Percentiles rank a stretch among this genome's conserved stretches.
phyloP scores from a whole-genome alignment of 2,888 invertebrate species.

The Agrilus biguttatus region DNA sequence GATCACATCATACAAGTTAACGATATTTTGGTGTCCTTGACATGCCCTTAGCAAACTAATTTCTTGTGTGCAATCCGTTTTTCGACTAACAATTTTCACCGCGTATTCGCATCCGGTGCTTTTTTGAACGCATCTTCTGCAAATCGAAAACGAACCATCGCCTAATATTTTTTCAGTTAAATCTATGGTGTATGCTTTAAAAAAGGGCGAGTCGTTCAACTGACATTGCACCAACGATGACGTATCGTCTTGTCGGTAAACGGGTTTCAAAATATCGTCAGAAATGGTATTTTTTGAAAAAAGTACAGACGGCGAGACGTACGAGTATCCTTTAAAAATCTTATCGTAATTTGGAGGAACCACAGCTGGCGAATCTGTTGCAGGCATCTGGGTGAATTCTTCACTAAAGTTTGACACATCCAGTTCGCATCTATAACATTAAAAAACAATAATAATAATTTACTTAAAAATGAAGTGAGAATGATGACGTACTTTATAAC shows the following conservation, averaged over 20 bases:
- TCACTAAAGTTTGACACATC: conserved; percentile 95
- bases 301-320: conserved; percentile 82
- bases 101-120: conserved; percentile 64
- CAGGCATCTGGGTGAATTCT: conserved; percentile 87
- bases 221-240: conserved; percentile 20
- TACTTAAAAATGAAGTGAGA: background rate
- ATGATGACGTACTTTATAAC: conserved; percentile 38
- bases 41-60: conserved; percentile 65
- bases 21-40: conserved; percentile 80
- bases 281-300: conserved; percentile 68
- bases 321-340: conserved; percentile 87
- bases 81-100: conserved; percentile 69
- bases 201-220: conserved; percentile 60
- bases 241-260: conserved; percentile 33
- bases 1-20: conserved; percentile 69
- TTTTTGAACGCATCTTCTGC: conserved; percentile 63
- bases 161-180: conserved; percentile 57
- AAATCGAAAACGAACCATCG: conserved; percentile 81
- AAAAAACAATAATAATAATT: conserved; percentile 3
- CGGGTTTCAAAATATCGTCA: conserved; percentile 52
- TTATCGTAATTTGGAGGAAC: conserved; percentile 75
- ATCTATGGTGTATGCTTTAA: conserved; percentile 68
- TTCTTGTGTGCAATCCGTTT: conserved; percentile 56
- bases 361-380: conserved; percentile 83
- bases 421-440: conserved; percentile 48